phyloP scores from a whole-genome alignment of 2,888 invertebrate genomes.

The Micropterix aruncella region DNA sequence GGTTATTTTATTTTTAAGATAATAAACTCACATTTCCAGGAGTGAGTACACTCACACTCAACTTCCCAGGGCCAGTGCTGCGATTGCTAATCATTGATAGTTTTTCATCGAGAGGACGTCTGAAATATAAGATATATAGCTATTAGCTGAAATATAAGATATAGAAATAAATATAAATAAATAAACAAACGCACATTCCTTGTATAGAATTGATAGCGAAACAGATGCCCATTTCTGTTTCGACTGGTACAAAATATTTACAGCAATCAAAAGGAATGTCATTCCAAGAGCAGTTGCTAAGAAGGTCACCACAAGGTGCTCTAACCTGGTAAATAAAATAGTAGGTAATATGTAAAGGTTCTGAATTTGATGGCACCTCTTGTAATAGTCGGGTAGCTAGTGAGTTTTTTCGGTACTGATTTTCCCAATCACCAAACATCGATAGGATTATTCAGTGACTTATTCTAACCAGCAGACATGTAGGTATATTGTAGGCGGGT shows the following conservation, averaged over 20 bases:
- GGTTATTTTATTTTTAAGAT: too few relatives aligned
- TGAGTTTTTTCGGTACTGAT: too few relatives aligned
- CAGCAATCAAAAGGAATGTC: conserved; percentile 46
- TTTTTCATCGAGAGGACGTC: too few relatives aligned
- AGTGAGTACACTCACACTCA: conserved; percentile 36
- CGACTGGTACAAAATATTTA: conserved; percentile 44
- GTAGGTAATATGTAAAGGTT: too few relatives aligned
- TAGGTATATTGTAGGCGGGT: too few relatives aligned
- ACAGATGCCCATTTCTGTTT: conserved; percentile 54
- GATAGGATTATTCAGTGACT: too few relatives aligned
- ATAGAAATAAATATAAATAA: background rate
- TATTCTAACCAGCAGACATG: too few relatives aligned
- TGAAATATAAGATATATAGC: too few relatives aligned
- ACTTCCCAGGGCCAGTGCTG: conserved; percentile 44
- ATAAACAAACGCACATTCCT: conserved; percentile 26
- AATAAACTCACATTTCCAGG: conserved; percentile 32
- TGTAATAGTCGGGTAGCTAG: too few relatives aligned
- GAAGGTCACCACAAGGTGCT: conserved; percentile 39
- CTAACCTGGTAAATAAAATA: conserved; percentile 40
- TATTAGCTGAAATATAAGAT: too few relatives aligned
- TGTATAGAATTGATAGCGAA: conserved; percentile 53
- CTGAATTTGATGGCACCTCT: too few relatives aligned
- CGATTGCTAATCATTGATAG: conserved; percentile 55
- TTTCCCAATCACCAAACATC: too few relatives aligned
- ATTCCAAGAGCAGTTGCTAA: conserved; percentile 49